Evolutionary conservation across 2,113 vertebrate genomes (phyloP), one percentile per base, ranked within the genome.

Genomic region (Charina bottae): DNA sequence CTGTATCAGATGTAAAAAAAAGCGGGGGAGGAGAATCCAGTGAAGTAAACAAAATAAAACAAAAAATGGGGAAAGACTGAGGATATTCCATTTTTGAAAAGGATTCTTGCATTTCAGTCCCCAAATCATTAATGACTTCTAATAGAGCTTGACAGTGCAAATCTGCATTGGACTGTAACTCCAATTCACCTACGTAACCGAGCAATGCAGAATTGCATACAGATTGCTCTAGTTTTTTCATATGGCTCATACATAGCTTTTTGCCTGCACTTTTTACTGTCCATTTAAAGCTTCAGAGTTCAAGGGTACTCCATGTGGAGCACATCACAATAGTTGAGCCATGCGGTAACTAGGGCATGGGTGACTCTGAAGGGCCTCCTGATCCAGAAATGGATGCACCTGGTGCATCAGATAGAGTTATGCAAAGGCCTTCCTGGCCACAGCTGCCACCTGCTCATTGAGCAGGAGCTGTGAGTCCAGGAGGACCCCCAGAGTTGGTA

Each of bases 11-110:
- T 1, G 21, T 83, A 60, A 91, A 5, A 0, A 13, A 6, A 4
- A 23, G 56, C 59, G n/a, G n/a, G 86, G 72, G 7, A 33, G 6
- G 55, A 23, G 24, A 96, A 0, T 54, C 87, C 93, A 68, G 88
- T 28, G 92, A 90, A 97, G 96, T 85, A 26, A 93, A 83, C 24
- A 28, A n/a, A 53, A 83, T 26, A 46, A 53, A 86, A 55, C n/a
- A n/a, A 59, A 88, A 86, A 88, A 56, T 54, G 59, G 84, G 15
- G 2, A 42, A 58, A n/a, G 84, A 89, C 2, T 2, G 46, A 72
- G 56, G n/a, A 33, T 42, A 68, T 37, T 72, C 24, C 15, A 87
- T 33, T 87, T 37, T 17, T 17, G 26, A 58, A 54, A 83, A 87
- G 23, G n/a, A 42, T 89, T 59, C 58, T 60, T 84, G 21, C 9